Conservation (phyloP, 2,888 invertebrate genomes). For the Dryadula phaetusa region DNA sequence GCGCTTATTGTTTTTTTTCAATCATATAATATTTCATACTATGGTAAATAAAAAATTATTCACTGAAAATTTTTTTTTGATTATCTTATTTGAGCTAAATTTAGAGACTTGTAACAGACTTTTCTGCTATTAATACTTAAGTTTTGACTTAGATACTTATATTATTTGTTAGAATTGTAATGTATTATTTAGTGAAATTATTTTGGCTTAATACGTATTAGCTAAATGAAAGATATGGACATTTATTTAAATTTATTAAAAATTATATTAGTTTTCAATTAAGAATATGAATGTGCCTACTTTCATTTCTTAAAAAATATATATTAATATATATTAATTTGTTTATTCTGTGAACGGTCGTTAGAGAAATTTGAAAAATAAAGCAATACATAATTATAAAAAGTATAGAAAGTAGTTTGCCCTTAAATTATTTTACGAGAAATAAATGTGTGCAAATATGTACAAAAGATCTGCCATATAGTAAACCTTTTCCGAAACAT, state of each 20-base stretch:
- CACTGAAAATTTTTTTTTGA: background rate
- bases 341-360: no score
- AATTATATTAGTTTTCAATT: no score
- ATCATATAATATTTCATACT: slow-evolving; percentile 14
- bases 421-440: background rate
- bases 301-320: no score
- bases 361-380: background rate
- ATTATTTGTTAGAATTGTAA: no score
- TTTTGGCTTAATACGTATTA: no score
- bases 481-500: slow-evolving; percentile 40
- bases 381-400: background rate
- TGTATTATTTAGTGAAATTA: no score
- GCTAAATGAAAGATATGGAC: no score
- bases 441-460: background rate
- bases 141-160: no score
- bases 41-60: slow-evolving; percentile 5
- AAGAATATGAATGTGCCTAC: no score
- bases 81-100: background rate
- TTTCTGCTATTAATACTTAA: background rate
- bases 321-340: no score
- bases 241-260: no score
- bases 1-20: slow-evolving; percentile 26
- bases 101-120: background rate
- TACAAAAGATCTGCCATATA: slow-evolving; percentile 15
- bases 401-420: background rate